These are phyloP conservation scores for Zophobas atratus DNA, from an alignment of 1,140 invertebrate genomes.

Conservation along the genomic window DNA sequence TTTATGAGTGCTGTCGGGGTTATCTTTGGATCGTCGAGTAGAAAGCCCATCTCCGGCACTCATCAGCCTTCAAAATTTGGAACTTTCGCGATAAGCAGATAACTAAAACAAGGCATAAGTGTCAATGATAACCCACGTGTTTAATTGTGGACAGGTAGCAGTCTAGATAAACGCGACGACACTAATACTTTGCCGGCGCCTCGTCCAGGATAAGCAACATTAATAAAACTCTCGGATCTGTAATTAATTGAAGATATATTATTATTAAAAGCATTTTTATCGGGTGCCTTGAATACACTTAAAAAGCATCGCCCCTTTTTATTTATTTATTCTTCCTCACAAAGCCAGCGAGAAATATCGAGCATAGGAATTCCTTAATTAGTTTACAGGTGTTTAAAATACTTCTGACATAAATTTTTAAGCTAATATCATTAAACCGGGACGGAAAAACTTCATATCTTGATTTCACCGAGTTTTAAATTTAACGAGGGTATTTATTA, in stretches of 20 bases:
- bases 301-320: constrained; percentile 22
- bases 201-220: constrained; percentile 50
- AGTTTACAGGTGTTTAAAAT: constrained; percentile 54
- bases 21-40: not conserved
- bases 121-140: constrained; percentile 37
- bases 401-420: constrained; percentile 52
- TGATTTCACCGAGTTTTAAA: constrained; percentile 46
- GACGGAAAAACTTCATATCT: constrained; percentile 49
- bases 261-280: constrained; percentile 54
- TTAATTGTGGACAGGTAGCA: constrained; percentile 51
- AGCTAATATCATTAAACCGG: constrained; percentile 52
- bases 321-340: constrained; percentile 42
- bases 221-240: constrained; percentile 45
- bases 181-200: constrained; percentile 36
- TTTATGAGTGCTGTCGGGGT: not conserved
- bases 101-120: not conserved
- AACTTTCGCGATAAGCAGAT: constrained; percentile 6
- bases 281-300: constrained; percentile 32
- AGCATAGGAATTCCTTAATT: constrained; percentile 51
- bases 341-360: constrained; percentile 43
- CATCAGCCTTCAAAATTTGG: not conserved
- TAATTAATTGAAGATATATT: constrained; percentile 53
- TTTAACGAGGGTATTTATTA: constrained; percentile 48
- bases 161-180: constrained; percentile 16
- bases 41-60: not conserved